phyloP scores from a whole-genome alignment of 1,140 invertebrate species.

The Micrasema minimum region DNA sequence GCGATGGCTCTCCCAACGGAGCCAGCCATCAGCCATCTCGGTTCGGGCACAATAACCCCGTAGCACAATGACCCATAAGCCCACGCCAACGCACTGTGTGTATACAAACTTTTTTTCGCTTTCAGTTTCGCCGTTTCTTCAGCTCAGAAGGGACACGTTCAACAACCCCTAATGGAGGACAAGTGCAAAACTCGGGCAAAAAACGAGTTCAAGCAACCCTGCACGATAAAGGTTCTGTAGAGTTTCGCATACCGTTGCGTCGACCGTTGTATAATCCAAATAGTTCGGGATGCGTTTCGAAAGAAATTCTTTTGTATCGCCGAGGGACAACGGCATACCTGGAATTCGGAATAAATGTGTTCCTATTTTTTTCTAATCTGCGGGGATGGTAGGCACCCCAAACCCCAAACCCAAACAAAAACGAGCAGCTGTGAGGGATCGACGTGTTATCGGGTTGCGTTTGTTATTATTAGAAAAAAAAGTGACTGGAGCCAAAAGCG shows the following conservation, averaged over 20 bases:
- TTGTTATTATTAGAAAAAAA: slow-evolving; percentile 24
- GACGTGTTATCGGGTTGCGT: slow-evolving; percentile 21
- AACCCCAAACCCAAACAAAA: neutral
- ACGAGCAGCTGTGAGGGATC: slow-evolving; percentile 30
- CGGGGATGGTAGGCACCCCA: slow-evolving; percentile 12
- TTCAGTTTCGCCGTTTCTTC: slow-evolving; percentile 34
- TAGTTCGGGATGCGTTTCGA: slow-evolving; percentile 33
- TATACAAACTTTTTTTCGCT: slow-evolving; percentile 32
- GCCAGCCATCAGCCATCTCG: slow-evolving; percentile 14
- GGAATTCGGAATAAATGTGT: slow-evolving; percentile 24
- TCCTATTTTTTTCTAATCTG: slow-evolving; percentile 1
- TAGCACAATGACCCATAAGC: slow-evolving; percentile 51
- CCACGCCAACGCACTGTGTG: slow-evolving; percentile 19
- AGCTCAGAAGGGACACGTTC: slow-evolving; percentile 43
- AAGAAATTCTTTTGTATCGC: slow-evolving; percentile 30
- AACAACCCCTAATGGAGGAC: slow-evolving; percentile 48
- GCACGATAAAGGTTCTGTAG: slow-evolving; percentile 28
- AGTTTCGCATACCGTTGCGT: slow-evolving; percentile 27
- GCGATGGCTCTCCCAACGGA: slow-evolving; percentile 31
- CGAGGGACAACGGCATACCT: slow-evolving; percentile 21
- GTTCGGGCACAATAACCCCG: slow-evolving; percentile 47
- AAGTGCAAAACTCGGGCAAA: slow-evolving; percentile 50
- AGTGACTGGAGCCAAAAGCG: slow-evolving; percentile 17
- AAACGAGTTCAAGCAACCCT: slow-evolving; percentile 51
- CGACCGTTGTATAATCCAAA: slow-evolving; percentile 30